phyloP scores from a whole-genome alignment of 2,797 vertebrate species.

The Chelmon rostratus region DNA sequence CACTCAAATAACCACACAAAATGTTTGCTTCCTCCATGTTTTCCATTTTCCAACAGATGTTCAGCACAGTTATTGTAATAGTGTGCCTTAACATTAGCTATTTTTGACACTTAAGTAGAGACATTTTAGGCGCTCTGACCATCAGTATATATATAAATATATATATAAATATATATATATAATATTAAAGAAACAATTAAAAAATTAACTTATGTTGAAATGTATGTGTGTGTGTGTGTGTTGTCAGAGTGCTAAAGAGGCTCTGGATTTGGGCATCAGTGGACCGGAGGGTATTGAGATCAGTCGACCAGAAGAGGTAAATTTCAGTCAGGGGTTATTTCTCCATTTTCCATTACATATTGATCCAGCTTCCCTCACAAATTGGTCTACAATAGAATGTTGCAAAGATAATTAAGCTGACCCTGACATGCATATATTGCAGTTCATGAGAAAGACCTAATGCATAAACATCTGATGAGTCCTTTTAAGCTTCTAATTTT shows the following conservation, averaged over 20 bases:
- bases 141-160: too few relatives aligned
- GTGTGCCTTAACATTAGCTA: background rate
- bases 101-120: background rate
- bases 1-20: background rate
- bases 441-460: background rate
- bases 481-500: slow-evolving; percentile 12
- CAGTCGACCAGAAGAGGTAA: slow-evolving; percentile 83
- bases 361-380: background rate
- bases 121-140: background rate
- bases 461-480: background rate
- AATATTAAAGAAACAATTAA: background rate
- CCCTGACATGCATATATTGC: background rate
- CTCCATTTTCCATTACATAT: too few relatives aligned
- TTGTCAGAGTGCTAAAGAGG: slow-evolving; percentile 77
- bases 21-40: background rate
- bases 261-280: slow-evolving; percentile 81
- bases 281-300: slow-evolving; percentile 84
- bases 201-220: background rate
- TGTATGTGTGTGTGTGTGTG: slow-evolving; percentile 33
- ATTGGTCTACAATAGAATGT: background rate
- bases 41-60: background rate
- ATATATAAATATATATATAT: too few relatives aligned
- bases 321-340: background rate
- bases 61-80: background rate
- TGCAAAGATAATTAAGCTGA: background rate